Base-by-base conservation (phyloP, 1,140 invertebrate genomes). In the Leptonema lineaticorne region DNA sequence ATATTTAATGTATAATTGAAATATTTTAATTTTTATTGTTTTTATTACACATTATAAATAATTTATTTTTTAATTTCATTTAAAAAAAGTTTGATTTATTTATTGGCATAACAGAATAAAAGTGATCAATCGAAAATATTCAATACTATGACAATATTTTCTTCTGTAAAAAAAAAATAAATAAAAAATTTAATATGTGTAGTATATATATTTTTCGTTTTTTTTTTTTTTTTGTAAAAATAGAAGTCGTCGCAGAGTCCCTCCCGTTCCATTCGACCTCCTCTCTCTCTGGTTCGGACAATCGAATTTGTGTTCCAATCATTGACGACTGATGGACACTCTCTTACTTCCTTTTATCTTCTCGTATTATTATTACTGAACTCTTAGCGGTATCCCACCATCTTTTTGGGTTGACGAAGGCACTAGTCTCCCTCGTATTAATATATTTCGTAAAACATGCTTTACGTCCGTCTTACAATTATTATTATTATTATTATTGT, bases 251-350 rank as follows among this genome's bases (percentile, higher is more conserved):
- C 46, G 62, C 50, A 69, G 26, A 20, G 53, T 63, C 64, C 68
- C 18, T 14, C 30, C 26, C 62, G 16, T 26, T 37, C 56, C 53
- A 24, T 16, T 48, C 8, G 9, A 45, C 22, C 46, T 64, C 50
- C 22, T 64, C 63, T 57, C 63, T 66, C 62, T 27, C 20, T 22
- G 30, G 69, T 29, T 57, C 63, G 63, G 64, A 70, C 68, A 79
- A 79, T 79, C 75, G 74, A 78, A 78, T 79, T 79, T 79, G 78
- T 78, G 78, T 79, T 79, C 77, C 78, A 79, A 79, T 79, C 78
- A 78, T 79, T 78, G 75, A 76, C 75, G 77, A 77, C 78, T 79
- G 76, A 79, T 78, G 77, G 78, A 77, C 76, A 75, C 68, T 68
- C 71, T 70, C 71, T 73, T 67, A 68, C 68, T 70, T 73, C 71